Evolutionary conservation across 2,888 invertebrate genomes (phyloP).

Genomic region (Spisula solida): DNA sequence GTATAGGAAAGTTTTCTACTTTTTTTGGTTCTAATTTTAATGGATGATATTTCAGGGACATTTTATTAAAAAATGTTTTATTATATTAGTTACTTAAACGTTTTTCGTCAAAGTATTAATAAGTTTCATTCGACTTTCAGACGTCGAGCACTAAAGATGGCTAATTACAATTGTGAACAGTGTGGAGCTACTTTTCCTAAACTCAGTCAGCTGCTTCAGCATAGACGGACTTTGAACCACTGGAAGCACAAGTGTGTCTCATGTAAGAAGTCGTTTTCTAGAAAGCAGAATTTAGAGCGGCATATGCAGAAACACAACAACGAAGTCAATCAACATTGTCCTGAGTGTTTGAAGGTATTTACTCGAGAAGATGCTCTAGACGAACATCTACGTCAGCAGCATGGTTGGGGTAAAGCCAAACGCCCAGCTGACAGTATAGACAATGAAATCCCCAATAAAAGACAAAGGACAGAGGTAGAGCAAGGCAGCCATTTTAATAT

Average conservation of each 20-base stretch:
- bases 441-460: too few relatives aligned
- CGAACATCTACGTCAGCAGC: background rate
- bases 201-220: conserved; percentile 49
- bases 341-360: conserved; percentile 49
- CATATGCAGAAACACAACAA: conserved; percentile 43
- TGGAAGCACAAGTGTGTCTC: conserved; percentile 39
- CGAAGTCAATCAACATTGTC: conserved; percentile 39
- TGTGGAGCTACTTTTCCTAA: conserved; percentile 46
- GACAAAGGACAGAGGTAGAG: too few relatives aligned
- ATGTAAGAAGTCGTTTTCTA: conserved; percentile 47
- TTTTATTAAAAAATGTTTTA: background rate
- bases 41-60: background rate
- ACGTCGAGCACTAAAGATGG: conserved; percentile 33
- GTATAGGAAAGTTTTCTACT: background rate
- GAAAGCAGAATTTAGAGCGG: conserved; percentile 50
- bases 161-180: conserved; percentile 43
- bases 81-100: too few relatives aligned
- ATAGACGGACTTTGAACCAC: conserved; percentile 43
- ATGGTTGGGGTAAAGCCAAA: background rate
- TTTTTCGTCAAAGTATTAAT: too few relatives aligned
- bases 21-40: background rate
- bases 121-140: conserved; percentile 46
- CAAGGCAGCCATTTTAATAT: too few relatives aligned
- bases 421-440: too few relatives aligned
- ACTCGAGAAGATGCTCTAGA: conserved; percentile 38